Conservation (phyloP, 2,113 vertebrate genomes). For the Nothobranchius kuhntae region DNA sequence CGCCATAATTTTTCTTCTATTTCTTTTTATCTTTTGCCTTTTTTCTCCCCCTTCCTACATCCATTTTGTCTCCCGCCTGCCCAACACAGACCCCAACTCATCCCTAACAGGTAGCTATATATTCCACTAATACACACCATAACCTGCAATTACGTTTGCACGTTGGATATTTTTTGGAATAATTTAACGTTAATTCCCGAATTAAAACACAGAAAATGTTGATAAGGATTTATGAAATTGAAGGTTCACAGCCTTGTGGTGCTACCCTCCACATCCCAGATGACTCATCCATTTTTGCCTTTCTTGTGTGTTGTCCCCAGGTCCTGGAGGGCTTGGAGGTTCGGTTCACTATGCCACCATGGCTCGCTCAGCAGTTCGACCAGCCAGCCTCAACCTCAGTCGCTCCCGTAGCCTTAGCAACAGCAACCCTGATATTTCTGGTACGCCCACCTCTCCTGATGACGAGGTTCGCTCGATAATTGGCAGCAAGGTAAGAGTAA, state of each 20-base stretch:
- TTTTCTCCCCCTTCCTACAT: slow-evolving; percentile 36
- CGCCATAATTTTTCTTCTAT: slow-evolving; percentile 55
- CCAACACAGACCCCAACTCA: slow-evolving; percentile 65
- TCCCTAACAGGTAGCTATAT: slow-evolving; percentile 70
- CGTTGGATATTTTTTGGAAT: too few relatives aligned
- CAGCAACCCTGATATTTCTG: slow-evolving; percentile 97
- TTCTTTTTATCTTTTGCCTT: slow-evolving; percentile 53
- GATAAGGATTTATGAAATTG: not conserved
- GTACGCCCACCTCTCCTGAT: slow-evolving; percentile 94
- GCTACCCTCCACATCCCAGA: not conserved
- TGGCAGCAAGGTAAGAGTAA: slow-evolving; percentile 88
- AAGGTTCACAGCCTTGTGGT: not conserved
- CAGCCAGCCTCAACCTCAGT: slow-evolving; percentile 94
- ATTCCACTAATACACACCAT: slow-evolving; percentile 10
- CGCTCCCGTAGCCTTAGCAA: slow-evolving; percentile 98
- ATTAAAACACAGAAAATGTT: not conserved
- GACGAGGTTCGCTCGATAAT: slow-evolving; percentile 98
- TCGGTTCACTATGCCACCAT: slow-evolving; percentile 98
- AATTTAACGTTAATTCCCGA: not conserved
- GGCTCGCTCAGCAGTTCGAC: slow-evolving; percentile 93
- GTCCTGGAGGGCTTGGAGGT: slow-evolving; percentile 91
- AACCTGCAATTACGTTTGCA: not conserved
- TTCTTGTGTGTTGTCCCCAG: slow-evolving; percentile 66
- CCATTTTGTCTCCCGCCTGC: slow-evolving; percentile 61
- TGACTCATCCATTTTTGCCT: not conserved